A percentile compares a stretch with the other conserved stretches of the same genome.
phyloP scores from a whole-genome alignment of 2,113 vertebrate genomes.

The Nibea coibor region DNA sequence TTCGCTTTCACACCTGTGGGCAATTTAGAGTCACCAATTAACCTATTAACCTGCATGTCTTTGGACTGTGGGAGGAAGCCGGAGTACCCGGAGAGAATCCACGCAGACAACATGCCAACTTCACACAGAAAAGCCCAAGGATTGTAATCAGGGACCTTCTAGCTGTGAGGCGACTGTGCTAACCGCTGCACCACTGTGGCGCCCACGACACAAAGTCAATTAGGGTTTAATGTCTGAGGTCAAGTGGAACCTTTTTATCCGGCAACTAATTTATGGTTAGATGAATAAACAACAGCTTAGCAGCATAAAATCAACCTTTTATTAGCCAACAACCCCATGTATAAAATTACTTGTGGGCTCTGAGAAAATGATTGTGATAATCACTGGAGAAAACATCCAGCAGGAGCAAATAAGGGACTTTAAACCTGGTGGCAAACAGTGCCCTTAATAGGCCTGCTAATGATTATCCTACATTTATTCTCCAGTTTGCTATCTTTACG shows the following conservation, averaged over 20 bases:
- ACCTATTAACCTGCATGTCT: too few relatives aligned
- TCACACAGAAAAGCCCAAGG: too few relatives aligned
- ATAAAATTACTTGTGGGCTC: conserved; percentile 5
- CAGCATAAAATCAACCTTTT: not conserved
- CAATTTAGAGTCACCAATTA: too few relatives aligned
- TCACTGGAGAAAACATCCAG: conserved; percentile 12
- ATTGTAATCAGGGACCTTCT: too few relatives aligned
- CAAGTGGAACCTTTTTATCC: not conserved
- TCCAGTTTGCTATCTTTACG: not conserved
- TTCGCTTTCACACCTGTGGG: too few relatives aligned
- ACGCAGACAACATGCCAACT: too few relatives aligned
- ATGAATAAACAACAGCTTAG: not conserved
- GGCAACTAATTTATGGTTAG: not conserved
- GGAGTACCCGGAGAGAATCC: too few relatives aligned
- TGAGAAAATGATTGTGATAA: conserved; percentile 17
- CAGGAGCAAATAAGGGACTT: conserved; percentile 2
- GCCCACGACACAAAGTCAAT: not conserved
- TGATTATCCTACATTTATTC: conserved; percentile 8
- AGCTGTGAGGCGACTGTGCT: too few relatives aligned
- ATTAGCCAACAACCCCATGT: not conserved
- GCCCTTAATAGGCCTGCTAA: conserved; percentile 36
- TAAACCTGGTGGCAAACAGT: not conserved
- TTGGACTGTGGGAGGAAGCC: too few relatives aligned
- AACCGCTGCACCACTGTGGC: too few relatives aligned
- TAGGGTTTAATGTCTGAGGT: not conserved